These are phyloP conservation scores for Gymnocypris eckloni DNA, from an alignment of 2,797 vertebrate genomes.

Conservation along the genomic window DNA sequence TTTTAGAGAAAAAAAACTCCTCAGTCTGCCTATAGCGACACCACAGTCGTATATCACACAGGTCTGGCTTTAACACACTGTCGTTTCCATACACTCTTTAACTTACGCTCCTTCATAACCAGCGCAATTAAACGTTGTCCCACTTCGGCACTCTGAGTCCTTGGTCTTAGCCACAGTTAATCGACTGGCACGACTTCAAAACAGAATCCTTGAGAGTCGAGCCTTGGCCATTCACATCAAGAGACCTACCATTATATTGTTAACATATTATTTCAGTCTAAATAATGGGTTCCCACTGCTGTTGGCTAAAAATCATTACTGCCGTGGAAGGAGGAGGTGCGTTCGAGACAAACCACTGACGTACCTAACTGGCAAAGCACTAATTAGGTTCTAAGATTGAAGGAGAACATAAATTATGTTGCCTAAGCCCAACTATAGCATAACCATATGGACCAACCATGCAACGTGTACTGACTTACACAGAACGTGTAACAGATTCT, in stretches of 20 bases:
- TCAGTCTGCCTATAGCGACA: constrained; percentile 50
- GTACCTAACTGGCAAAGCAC: constrained; percentile 8
- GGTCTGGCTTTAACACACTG: constrained; percentile 58
- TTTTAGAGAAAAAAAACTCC: constrained; percentile 67
- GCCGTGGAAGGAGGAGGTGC: constrained; percentile 48
- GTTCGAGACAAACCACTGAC: constrained; percentile 40
- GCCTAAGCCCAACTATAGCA: constrained; percentile 3
- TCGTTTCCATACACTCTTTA: constrained; percentile 56
- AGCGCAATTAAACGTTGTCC: constrained; percentile 63
- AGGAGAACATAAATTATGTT: constrained; percentile 26
- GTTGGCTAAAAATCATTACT: constrained; percentile 60
- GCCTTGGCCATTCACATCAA: constrained; percentile 60
- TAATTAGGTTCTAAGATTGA: constrained; percentile 4
- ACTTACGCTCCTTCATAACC: constrained; percentile 51
- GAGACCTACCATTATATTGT: constrained; percentile 63
- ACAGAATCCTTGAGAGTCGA: constrained; percentile 48
- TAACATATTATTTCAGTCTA: constrained; percentile 63
- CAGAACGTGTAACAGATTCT: not conserved
- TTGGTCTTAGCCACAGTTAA: constrained; percentile 63
- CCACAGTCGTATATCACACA: constrained; percentile 62
- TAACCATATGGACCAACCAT: not conserved
- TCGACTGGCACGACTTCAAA: constrained; percentile 66
- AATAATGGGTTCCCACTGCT: constrained; percentile 59
- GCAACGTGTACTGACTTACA: constrained; percentile 9
- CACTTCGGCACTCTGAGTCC: constrained; percentile 50